Evolutionary conservation across 2,888 invertebrate species (phyloP).

Genomic region (Stenchaetothrips biformis): DNA sequence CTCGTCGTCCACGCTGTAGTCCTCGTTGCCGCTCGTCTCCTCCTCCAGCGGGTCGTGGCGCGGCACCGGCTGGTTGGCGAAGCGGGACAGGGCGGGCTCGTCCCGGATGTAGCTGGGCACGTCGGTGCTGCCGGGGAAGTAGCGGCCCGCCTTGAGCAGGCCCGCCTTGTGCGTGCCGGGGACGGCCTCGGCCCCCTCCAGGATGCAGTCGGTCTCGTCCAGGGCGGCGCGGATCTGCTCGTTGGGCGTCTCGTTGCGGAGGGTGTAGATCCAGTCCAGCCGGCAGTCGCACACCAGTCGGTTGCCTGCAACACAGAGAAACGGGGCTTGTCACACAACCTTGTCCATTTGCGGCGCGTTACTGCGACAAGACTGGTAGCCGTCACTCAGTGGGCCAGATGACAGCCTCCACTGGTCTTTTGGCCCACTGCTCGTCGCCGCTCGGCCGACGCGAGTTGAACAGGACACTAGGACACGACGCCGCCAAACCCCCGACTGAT

Average conservation of each 20-base stretch:
- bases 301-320: conserved; percentile 61
- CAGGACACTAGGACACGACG: no score
- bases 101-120: neutral
- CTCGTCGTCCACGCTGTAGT: neutral
- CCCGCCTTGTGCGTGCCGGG: neutral
- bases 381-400: neutral
- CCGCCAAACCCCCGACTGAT: no score
- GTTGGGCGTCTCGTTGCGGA: conserved; percentile 61
- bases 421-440: no score
- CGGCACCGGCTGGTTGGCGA: neutral
- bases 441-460: no score
- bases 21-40: neutral
- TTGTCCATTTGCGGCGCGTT: neutral
- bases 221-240: conserved; percentile 2
- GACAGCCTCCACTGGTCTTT: neutral
- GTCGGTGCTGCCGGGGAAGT: neutral
- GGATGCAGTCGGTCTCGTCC: neutral
- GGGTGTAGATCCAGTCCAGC: conserved; percentile 70
- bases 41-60: neutral
- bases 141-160: neutral
- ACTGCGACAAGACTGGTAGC: neutral
- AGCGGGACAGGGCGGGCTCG: neutral
- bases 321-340: neutral
- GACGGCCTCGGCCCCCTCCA: neutral
- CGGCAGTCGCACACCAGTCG: conserved; percentile 79